phyloP scores from a whole-genome alignment of 1,140 invertebrate species.

The Drosophila ironensis region DNA sequence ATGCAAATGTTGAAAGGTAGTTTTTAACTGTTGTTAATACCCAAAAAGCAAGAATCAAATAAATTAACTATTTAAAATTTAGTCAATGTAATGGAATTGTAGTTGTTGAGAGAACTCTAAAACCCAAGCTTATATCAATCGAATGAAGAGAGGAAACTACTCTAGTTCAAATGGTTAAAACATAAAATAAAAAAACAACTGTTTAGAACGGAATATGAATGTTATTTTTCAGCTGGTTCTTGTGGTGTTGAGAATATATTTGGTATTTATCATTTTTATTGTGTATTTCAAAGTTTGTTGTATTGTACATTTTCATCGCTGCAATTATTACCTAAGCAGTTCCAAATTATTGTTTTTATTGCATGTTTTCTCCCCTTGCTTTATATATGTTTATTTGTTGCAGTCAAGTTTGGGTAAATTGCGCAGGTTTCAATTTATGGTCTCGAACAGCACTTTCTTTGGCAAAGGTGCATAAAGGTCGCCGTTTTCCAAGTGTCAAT shows the following conservation, averaged over 20 bases:
- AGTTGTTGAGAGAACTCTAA: conserved; percentile 57
- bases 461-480: conserved; percentile 20
- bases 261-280: too few species aligned
- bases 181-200: conserved; percentile 28
- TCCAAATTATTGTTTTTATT: too few species aligned
- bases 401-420: too few species aligned
- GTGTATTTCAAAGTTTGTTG: too few species aligned
- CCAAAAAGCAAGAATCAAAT: conserved; percentile 46
- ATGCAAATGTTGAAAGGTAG: conserved; percentile 52
- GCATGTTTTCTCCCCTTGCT: too few species aligned
- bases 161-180: conserved; percentile 29
- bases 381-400: too few species aligned
- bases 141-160: not conserved
- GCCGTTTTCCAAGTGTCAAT: conserved; percentile 14
- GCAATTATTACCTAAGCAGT: too few species aligned
- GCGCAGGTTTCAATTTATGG: not conserved
- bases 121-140: conserved; percentile 40
- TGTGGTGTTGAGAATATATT: too few species aligned
- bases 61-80: conserved; percentile 47
- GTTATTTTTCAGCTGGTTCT: too few species aligned
- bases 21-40: conserved; percentile 62
- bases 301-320: too few species aligned
- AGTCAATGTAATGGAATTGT: conserved; percentile 49
- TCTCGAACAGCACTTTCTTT: conserved; percentile 27
- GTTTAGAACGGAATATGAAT: conserved; percentile 19